Percentiles rank a stretch among this genome's conserved stretches.
These are phyloP conservation scores for Canis aureus DNA, from an alignment of 2,113 vertebrate species.

Conservation along the genomic window DNA sequence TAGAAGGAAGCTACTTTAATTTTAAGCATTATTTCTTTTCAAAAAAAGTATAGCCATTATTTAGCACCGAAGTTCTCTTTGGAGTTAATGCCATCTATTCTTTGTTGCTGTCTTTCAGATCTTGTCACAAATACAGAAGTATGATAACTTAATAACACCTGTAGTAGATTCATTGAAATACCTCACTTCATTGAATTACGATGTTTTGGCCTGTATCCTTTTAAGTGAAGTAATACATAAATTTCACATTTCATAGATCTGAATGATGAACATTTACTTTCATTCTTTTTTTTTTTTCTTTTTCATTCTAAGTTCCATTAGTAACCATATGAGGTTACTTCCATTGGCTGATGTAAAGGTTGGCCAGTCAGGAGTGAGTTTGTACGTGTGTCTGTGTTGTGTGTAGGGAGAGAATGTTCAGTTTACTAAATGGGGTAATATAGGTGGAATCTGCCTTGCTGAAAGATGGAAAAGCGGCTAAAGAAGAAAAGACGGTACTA, in stretches of 20 bases:
- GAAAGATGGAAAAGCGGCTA: constrained; percentile 30
- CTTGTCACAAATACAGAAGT: constrained; percentile 99
- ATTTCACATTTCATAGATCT: constrained; percentile 37
- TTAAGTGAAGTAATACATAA: constrained; percentile 66
- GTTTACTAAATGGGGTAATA: constrained; percentile 27
- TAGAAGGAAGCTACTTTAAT: constrained; percentile 37
- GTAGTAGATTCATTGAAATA: constrained; percentile 99
- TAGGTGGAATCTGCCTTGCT: background rate
- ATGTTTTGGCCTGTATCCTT: constrained; percentile 99
- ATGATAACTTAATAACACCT: constrained; percentile 98
- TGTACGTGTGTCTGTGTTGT: background rate
- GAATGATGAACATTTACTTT: constrained; percentile 55
- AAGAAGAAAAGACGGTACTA: constrained; percentile 32
- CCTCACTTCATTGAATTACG: constrained; percentile 99
- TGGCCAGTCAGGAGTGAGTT: background rate
- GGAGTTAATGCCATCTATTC: constrained; percentile 55
- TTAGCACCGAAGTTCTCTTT: constrained; percentile 35
- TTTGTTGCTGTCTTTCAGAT: constrained; percentile 89
- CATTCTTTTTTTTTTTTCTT: constrained; percentile 2
- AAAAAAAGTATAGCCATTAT: constrained; percentile 6
- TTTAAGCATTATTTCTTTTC: constrained; percentile 58
- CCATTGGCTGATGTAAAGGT: constrained; percentile 43
- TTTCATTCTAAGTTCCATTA: constrained; percentile 53
- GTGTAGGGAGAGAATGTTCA: constrained; percentile 10
- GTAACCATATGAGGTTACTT: constrained; percentile 22